These are phyloP conservation scores for Okamejei kenojei DNA, from an alignment of 2,797 vertebrate species.

Conservation along the genomic window DNA sequence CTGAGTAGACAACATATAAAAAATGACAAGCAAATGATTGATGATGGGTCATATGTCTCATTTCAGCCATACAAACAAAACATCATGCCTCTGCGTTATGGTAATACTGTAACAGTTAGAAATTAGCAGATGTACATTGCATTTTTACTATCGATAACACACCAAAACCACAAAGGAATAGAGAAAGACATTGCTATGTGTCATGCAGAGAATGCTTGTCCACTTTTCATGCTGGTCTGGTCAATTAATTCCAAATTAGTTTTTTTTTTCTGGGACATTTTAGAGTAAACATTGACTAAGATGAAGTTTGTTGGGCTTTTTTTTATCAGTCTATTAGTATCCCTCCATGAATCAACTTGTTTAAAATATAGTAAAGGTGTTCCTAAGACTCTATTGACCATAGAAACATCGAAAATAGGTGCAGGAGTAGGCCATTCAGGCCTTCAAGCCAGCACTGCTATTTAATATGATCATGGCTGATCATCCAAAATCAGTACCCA, in stretches of 20 bases:
- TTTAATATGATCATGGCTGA: too few species aligned
- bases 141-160: constrained; percentile 53
- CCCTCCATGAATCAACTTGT: neutral
- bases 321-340: neutral
- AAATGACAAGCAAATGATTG: constrained; percentile 77
- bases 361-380: neutral
- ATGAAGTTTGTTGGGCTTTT: neutral
- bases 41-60: constrained; percentile 75
- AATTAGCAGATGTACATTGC: constrained; percentile 77
- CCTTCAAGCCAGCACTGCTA: too few species aligned
- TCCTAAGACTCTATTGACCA: too few species aligned
- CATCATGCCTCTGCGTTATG: constrained; percentile 69
- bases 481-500: too few species aligned
- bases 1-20: constrained; percentile 70
- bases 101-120: constrained; percentile 67
- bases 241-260: neutral
- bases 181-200: neutral
- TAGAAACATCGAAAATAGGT: too few species aligned
- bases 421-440: too few species aligned
- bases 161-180: constrained; percentile 53
- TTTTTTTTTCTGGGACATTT: neutral
- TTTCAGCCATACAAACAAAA: constrained; percentile 78
- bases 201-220: neutral
- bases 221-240: neutral
- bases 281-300: constrained; percentile 15